A percentile compares a stretch with the other conserved stretches of the same genome.
Evolutionary conservation across 2,113 vertebrate species (phyloP).

Genomic region (Barbus barbus): DNA sequence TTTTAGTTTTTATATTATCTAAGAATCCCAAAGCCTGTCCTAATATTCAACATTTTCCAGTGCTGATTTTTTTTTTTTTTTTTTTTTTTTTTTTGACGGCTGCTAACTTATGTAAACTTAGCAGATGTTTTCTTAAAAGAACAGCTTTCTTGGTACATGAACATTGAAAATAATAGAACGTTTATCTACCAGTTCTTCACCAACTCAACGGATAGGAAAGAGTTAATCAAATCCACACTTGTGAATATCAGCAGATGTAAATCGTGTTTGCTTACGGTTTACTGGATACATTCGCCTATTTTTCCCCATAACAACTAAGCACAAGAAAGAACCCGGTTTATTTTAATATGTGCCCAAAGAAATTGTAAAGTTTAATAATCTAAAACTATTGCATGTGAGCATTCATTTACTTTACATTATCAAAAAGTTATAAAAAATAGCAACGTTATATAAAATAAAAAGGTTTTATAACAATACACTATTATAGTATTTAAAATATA

Average conservation of each 20-base stretch:
- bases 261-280: too few species aligned
- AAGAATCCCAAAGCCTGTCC: too few species aligned
- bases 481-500: background rate
- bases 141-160: background rate
- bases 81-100: too few species aligned
- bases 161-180: too few species aligned
- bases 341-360: background rate
- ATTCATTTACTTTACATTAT: background rate
- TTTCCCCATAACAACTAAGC: background rate
- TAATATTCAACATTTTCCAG: too few species aligned
- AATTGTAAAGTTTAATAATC: background rate
- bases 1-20: too few species aligned
- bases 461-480: background rate
- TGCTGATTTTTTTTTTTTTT: too few species aligned
- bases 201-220: background rate
- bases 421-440: background rate
- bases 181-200: too few species aligned
- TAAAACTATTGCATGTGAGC: too few species aligned
- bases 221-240: background rate
- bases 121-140: too few species aligned
- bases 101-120: background rate
- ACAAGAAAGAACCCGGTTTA: background rate
- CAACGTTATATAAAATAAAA: background rate
- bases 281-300: too few species aligned
- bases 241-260: too few species aligned